These are phyloP conservation scores for Erithacus rubecula DNA, from an alignment of 2,797 vertebrate genomes.

Conservation along the genomic window DNA sequence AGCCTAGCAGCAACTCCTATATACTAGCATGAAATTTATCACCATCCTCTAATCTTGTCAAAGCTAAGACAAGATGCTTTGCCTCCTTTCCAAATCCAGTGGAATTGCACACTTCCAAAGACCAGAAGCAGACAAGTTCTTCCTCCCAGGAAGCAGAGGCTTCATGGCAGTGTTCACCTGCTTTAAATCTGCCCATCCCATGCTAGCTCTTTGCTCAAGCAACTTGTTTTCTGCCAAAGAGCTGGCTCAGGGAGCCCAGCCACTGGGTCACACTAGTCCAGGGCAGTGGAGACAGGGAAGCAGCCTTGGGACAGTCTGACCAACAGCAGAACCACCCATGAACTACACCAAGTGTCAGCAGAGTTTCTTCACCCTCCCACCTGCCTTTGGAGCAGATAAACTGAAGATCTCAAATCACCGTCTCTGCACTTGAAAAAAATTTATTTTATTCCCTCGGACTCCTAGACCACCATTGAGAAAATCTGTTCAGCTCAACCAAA, in stretches of 20 bases:
- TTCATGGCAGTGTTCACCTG: neutral
- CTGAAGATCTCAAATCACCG: neutral
- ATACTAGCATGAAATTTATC: neutral
- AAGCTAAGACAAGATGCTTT: neutral
- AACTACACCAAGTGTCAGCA: neutral
- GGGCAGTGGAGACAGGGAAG: neutral
- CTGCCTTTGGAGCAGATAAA: neutral
- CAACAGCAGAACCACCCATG: neutral
- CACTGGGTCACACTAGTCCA: neutral
- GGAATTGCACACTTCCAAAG: neutral
- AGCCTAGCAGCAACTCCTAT: constrained; percentile 9
- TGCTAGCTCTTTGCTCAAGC: neutral
- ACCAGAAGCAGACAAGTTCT: neutral
- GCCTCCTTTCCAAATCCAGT: neutral
- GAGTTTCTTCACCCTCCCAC: neutral
- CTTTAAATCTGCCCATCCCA: neutral
- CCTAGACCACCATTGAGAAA: neutral
- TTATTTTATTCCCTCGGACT: neutral
- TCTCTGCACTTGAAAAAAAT: neutral
- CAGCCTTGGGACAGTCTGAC: neutral
- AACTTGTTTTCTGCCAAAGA: neutral
- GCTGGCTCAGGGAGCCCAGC: neutral
- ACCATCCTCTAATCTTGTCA: constrained; percentile 1
- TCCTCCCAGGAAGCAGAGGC: neutral
- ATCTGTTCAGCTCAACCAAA: neutral